These are phyloP conservation scores for Atherinomorus stipes DNA, from an alignment of 2,113 vertebrate genomes.

Conservation along the genomic window DNA sequence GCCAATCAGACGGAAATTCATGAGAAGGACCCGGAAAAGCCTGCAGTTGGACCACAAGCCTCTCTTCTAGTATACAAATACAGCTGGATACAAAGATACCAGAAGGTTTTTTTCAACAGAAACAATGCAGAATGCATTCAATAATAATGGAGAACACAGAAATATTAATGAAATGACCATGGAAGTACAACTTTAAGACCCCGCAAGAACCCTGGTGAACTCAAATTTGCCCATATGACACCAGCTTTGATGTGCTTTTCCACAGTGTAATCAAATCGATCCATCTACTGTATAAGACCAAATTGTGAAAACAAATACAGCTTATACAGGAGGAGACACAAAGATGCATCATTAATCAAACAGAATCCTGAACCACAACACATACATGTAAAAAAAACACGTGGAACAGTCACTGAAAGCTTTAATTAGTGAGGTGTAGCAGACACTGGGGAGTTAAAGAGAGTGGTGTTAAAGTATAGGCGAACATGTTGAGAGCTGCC, in stretches of 20 bases:
- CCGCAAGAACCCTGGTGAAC: too few species aligned
- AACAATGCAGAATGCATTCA: too few species aligned
- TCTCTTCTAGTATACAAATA: too few species aligned
- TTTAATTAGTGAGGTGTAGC: constrained; percentile 8
- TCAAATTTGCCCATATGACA: neutral
- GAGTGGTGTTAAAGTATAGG: neutral
- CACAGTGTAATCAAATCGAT: neutral
- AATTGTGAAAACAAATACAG: neutral
- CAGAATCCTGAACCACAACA: neutral
- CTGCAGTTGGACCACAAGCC: too few species aligned
- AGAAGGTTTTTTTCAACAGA: too few species aligned
- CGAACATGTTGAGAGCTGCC: constrained; percentile 45
- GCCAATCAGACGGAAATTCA: too few species aligned
- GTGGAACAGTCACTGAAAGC: constrained; percentile 7
- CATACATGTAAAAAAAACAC: neutral
- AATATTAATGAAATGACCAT: too few species aligned
- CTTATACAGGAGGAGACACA: neutral
- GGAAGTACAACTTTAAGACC: too few species aligned
- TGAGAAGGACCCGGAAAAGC: too few species aligned
- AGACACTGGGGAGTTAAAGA: neutral
- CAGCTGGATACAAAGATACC: too few species aligned
- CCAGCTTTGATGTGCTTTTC: neutral
- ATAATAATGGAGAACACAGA: too few species aligned
- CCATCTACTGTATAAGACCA: too few species aligned
- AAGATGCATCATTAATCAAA: neutral